Percentiles rank a stretch among this genome's conserved stretches.
phyloP scores from a whole-genome alignment of 2,888 invertebrate species.

The Ichneumoninae sp. region DNA sequence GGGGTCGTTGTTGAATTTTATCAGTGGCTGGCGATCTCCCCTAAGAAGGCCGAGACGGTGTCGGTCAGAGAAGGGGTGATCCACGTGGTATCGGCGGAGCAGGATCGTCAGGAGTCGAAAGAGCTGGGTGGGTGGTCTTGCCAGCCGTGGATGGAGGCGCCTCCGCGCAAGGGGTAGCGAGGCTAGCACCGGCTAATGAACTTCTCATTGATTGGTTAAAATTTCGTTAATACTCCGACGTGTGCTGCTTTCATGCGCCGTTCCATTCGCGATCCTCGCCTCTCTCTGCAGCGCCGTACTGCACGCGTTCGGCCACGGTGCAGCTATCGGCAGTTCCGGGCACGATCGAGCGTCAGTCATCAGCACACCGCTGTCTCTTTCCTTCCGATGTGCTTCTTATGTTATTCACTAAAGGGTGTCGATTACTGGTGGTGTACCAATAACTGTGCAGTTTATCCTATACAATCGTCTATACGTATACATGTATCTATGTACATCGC shows the following conservation, averaged over 20 bases:
- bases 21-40: constrained; percentile 78
- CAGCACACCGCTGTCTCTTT: constrained; percentile 7
- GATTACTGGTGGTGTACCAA: constrained; percentile 44
- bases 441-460: constrained; percentile 31
- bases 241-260: constrained; percentile 79
- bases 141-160: constrained; percentile 66
- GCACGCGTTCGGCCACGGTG: background rate
- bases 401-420: constrained; percentile 24
- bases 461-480: background rate
- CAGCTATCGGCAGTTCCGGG: constrained; percentile 45
- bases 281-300: constrained; percentile 47
- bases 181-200: constrained; percentile 81
- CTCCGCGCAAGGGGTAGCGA: constrained; percentile 52
- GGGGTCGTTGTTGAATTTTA: constrained; percentile 75
- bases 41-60: constrained; percentile 66
- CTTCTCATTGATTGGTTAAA: constrained; percentile 84
- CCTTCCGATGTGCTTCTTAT: constrained; percentile 18
- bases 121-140: constrained; percentile 63
- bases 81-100: constrained; percentile 48
- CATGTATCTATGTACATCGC: constrained; percentile 49
- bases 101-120: constrained; percentile 44
- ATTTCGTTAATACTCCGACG: constrained; percentile 82
- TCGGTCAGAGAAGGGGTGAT: constrained; percentile 53
- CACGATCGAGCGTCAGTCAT: constrained; percentile 13
- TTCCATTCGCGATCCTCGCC: constrained; percentile 70